Percentiles rank a stretch among this genome's conserved stretches.
Evolutionary conservation across 2,888 invertebrate species (phyloP).

Genomic region (Sphecodes monilicornis): DNA sequence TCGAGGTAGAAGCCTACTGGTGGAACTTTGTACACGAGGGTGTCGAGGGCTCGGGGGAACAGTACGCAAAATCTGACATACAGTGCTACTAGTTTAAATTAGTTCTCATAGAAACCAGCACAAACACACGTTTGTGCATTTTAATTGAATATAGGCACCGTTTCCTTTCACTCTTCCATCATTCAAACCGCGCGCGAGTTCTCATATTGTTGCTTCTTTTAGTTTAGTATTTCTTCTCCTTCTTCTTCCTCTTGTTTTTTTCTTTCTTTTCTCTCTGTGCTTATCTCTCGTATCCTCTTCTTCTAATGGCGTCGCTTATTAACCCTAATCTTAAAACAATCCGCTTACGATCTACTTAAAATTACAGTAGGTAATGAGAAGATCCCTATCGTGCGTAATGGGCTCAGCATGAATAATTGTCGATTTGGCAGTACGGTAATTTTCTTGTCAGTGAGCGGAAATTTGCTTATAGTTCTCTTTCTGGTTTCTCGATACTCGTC

Average conservation of each 20-base stretch:
- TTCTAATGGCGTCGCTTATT: conserved; percentile 74
- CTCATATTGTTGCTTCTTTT: background rate
- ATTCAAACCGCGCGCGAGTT: conserved; percentile 57
- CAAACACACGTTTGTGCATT: conserved; percentile 69
- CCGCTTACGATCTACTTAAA: conserved; percentile 80
- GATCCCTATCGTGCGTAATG: conserved; percentile 82
- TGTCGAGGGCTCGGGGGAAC: conserved; percentile 79
- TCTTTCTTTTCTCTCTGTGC: background rate
- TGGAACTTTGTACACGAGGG: conserved; percentile 80
- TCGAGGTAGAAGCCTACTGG: conserved; percentile 68
- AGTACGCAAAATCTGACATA: conserved; percentile 79
- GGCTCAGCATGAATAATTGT: conserved; percentile 82
- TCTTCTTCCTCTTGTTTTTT: background rate
- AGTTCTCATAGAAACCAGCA: conserved; percentile 70
- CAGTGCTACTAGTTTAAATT: conserved; percentile 78
- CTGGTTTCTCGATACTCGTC: conserved; percentile 37
- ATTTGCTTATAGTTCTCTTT: conserved; percentile 69
- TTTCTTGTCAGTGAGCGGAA: conserved; percentile 79
- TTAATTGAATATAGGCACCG: conserved; percentile 78
- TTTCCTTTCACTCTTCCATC: conserved; percentile 72
- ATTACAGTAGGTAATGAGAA: conserved; percentile 81
- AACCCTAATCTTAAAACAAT: conserved; percentile 79
- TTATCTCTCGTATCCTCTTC: conserved; percentile 4
- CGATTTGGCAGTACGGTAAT: conserved; percentile 84
- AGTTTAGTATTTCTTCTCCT: background rate